These are phyloP conservation scores for Pollenia amentaria DNA, from an alignment of 2,888 invertebrate species.

Conservation along the genomic window DNA sequence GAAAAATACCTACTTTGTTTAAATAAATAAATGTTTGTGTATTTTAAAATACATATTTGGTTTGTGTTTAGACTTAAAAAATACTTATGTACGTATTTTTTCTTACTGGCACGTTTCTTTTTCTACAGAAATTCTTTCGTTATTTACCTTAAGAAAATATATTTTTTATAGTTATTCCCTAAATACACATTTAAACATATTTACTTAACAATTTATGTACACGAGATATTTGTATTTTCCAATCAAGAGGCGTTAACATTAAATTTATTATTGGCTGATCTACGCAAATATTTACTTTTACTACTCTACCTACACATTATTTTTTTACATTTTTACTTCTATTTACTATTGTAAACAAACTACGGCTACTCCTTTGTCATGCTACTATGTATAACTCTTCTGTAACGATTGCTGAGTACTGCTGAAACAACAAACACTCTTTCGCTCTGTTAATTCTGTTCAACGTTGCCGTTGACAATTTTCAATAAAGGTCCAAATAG, in stretches of 20 bases:
- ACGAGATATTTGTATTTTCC: constrained; percentile 5
- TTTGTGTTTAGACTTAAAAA: too few species aligned
- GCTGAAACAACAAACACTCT: neutral
- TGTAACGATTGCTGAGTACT: neutral
- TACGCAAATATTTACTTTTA: constrained; percentile 56
- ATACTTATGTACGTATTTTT: too few species aligned
- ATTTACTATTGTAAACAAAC: constrained; percentile 26
- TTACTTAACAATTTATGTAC: constrained; percentile 19
- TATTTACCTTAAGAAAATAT: constrained; percentile 20
- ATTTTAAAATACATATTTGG: too few species aligned
- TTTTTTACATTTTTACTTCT: neutral
- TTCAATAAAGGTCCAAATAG: too few species aligned
- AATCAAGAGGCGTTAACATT: constrained; percentile 46
- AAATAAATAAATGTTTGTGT: too few species aligned
- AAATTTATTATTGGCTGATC: constrained; percentile 43
- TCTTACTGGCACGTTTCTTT: too few species aligned
- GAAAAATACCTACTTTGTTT: too few species aligned
- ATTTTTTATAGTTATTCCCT: neutral
- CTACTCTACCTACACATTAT: neutral
- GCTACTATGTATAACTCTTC: neutral
- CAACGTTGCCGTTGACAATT: too few species aligned
- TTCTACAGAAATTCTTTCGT: too few species aligned
- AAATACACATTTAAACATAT: neutral
- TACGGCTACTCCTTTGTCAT: constrained; percentile 6
- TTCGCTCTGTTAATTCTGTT: too few species aligned